Base-by-base conservation (phyloP, 2,797 vertebrate genomes). In the Buphagus erythrorhynchus region DNA sequence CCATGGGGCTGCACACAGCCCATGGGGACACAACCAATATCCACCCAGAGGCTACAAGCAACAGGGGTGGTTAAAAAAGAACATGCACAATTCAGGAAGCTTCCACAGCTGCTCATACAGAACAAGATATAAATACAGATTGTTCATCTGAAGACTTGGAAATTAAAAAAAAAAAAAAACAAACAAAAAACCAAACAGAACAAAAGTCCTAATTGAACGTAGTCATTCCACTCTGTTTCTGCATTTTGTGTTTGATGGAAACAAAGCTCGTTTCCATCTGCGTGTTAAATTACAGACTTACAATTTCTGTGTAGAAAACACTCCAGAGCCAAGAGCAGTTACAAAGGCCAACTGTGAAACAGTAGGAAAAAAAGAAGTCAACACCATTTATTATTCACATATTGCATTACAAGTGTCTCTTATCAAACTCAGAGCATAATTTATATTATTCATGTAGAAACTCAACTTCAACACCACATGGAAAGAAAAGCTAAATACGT, bases 311-410 rank as follows among this genome's bases (percentile, higher is more conserved):
- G 59, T 51, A 91, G 46, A 94, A 91, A 97, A 97, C 93, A 94
- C 49, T 77, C 86, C 86, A 86, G 55, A 96, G 92, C 88, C 83
- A 91, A 88, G 3, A 97, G 93, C 77, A 93, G 84, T 92, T 96
- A 97, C 97, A 98, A 98, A 98, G 97, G 97, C 96, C 94, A 95
- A 98, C 97, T 97, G 97, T 98, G 98, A 98, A 98, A 98, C 96
- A 95, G 97, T 89, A 98, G 97, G 33, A 35, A 69, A 77, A 62
- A 69, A 76, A 40, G n/a, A 49, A 98, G 98, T 96, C 97, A 96
- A 98, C 97, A 95, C 94, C 98, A 97, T 91, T 97, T 94, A 97
- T 98, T 98, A 98, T 98, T 98, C 98, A 98, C 98, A 99, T 93
- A 97, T 97, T 97, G 98, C 96, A 80, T 97, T 93, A 93, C 93